Evolutionary conservation across 2,888 invertebrate species (phyloP), one percentile per base, ranked within the genome.

Genomic region (Glyphotaelius pellucidus): DNA sequence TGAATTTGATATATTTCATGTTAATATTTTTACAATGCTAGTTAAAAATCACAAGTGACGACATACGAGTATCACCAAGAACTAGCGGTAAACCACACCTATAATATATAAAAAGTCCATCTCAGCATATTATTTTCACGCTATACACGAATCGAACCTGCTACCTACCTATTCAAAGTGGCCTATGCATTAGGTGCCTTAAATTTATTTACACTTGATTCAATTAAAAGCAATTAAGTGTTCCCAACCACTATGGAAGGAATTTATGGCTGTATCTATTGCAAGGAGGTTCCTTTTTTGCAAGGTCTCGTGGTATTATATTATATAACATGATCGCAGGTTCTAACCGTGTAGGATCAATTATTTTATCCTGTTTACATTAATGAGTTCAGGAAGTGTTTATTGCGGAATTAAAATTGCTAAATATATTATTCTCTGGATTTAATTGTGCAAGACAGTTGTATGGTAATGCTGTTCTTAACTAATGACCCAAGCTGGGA

Each of bases 361-460:
- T 87, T 87, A 47, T 87, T 87, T 67, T 67, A 67, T 25, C 87
- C 52, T 85, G 52, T 87, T 87, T 52, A 30, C 87, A 87, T 52
- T 87, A 87, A 52, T 87, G 87, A 52, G 30, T 87, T 14, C 52
- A 87, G 87, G 87, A 87, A 87, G 87, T 87, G 52, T 87, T 87
- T 87, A 87, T 87, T 52, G 52, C 30, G 3, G 87, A 87, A 87
- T 52, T 87, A 87, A 87, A 87, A 87, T 52, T 31, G 11, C 32
- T 87, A 47, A 87, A 87, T 52, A 52, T 52, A 87, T 85, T 38
- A n/a, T 30, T 52, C 52, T 14, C 31, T 19, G 4, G 67, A 32
- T 87, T 87, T 87, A 87, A 87, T 87, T 87, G 87, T 31, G 32
- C 87, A 32, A 52, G 87, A 87, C 87, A 87, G 47, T 52, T 87